These are phyloP conservation scores for Spea hammondii DNA, from an alignment of 2,797 vertebrate genomes.

Conservation along the genomic window DNA sequence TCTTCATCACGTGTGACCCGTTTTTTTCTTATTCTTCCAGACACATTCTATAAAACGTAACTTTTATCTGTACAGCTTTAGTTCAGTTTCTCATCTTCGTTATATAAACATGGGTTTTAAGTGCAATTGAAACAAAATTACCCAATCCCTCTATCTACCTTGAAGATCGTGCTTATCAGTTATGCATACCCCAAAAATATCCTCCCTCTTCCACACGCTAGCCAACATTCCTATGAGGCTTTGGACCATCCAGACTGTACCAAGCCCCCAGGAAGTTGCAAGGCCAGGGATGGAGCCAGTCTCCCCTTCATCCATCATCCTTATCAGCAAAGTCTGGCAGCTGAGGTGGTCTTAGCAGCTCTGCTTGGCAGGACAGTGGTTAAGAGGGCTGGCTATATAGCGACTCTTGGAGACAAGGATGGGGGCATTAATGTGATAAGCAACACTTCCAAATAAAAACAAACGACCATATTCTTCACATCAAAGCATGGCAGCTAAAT, in stretches of 20 bases:
- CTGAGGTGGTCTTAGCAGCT: conserved; percentile 64
- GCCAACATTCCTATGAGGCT: conserved; percentile 62
- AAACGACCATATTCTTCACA: conserved; percentile 70
- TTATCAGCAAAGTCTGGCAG: conserved; percentile 84
- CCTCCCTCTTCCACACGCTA: conserved; percentile 26
- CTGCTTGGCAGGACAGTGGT: conserved; percentile 61
- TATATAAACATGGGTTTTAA: no score
- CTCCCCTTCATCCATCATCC: conserved; percentile 86
- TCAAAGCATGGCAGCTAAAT: conserved; percentile 77
- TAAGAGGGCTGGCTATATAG: conserved; percentile 46
- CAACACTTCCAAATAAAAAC: conserved; percentile 73
- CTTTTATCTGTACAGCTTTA: no score
- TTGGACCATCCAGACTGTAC: conserved; percentile 67
- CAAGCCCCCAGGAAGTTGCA: conserved; percentile 77
- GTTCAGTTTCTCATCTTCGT: no score
- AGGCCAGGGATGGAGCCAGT: conserved; percentile 83
- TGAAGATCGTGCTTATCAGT: no score
- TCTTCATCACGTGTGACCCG: no score
- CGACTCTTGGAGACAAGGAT: conserved; percentile 56
- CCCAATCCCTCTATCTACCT: no score
- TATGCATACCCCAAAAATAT: no score
- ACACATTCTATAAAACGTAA: no score
- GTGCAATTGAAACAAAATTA: no score
- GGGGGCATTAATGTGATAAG: conserved; percentile 70
- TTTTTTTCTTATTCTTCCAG: no score